A percentile compares a stretch with the other conserved stretches of the same genome.
These are phyloP conservation scores for Clarias gariepinus DNA, from an alignment of 2,113 vertebrate species.

Conservation along the genomic window DNA sequence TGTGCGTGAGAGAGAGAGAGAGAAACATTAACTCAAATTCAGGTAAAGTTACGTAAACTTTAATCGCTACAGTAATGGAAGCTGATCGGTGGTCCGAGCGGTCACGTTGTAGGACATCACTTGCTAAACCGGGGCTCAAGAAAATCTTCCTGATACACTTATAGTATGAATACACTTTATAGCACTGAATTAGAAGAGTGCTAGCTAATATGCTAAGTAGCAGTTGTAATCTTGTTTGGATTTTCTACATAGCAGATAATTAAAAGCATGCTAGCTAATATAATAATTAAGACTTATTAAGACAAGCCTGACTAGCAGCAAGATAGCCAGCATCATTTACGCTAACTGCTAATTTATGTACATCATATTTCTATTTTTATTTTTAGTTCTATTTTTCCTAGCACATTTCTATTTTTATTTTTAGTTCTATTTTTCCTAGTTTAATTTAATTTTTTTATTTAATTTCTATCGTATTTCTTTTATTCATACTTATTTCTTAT, in stretches of 20 bases:
- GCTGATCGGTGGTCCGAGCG: neutral
- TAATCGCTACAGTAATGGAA: neutral
- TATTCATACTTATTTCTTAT: too few species aligned
- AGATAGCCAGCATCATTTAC: too few species aligned
- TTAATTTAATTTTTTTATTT: too few species aligned
- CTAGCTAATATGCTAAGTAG: neutral
- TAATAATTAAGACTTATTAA: too few species aligned
- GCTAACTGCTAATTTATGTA: too few species aligned
- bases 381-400: too few species aligned
- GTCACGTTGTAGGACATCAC: neutral
- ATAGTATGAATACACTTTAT: too few species aligned
- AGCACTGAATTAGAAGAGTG: neutral
- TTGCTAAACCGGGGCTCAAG: neutral
- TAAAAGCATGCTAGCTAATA: too few species aligned
- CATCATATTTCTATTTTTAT: too few species aligned
- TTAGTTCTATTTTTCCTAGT: too few species aligned
- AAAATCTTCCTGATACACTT: neutral
- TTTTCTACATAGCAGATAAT: neutral
- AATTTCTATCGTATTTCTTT: too few species aligned
- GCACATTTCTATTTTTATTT: too few species aligned
- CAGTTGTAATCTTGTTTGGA: neutral
- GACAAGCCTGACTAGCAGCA: neutral
- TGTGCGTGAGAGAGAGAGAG: constrained; percentile 32
- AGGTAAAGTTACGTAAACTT: neutral
- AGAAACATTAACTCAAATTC: neutral